phyloP scores from a whole-genome alignment of 2,113 vertebrate species.

The Toxotes chatareus region DNA sequence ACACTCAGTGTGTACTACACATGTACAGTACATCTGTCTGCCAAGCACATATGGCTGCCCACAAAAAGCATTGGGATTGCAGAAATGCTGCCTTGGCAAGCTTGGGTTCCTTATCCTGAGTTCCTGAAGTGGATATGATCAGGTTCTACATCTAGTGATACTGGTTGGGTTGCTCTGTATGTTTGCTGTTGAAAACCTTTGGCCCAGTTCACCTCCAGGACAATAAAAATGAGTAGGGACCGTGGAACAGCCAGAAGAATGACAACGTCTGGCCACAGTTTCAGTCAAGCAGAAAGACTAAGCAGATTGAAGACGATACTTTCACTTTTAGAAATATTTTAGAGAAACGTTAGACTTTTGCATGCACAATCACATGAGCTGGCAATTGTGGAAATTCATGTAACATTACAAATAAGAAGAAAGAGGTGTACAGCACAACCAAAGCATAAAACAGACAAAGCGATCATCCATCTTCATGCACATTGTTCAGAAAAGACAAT shows the following conservation, averaged over 20 bases:
- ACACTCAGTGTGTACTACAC: background rate
- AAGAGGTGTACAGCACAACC: background rate
- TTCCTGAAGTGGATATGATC: background rate
- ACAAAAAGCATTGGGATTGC: background rate
- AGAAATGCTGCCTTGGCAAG: background rate
- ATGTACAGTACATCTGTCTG: background rate
- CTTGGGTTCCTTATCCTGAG: background rate
- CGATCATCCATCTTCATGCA: conserved; percentile 63
- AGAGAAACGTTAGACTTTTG: conserved; percentile 8
- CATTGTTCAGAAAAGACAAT: background rate
- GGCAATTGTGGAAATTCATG: conserved; percentile 9
- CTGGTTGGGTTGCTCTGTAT: background rate
- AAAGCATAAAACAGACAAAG: conserved; percentile 5
- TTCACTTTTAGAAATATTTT: background rate
- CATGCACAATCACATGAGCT: conserved; percentile 45
- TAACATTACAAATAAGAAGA: background rate
- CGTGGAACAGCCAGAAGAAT: background rate
- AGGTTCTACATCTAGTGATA: background rate
- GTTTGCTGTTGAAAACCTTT: background rate
- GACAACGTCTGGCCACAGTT: background rate
- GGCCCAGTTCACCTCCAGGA: background rate
- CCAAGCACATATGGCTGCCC: background rate
- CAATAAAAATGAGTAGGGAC: background rate
- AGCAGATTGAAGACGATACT: background rate
- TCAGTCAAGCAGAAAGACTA: background rate